Percentiles rank a stretch among this genome's conserved stretches.
phyloP scores from a whole-genome alignment of 1,140 invertebrate genomes.

The Popillia japonica region DNA sequence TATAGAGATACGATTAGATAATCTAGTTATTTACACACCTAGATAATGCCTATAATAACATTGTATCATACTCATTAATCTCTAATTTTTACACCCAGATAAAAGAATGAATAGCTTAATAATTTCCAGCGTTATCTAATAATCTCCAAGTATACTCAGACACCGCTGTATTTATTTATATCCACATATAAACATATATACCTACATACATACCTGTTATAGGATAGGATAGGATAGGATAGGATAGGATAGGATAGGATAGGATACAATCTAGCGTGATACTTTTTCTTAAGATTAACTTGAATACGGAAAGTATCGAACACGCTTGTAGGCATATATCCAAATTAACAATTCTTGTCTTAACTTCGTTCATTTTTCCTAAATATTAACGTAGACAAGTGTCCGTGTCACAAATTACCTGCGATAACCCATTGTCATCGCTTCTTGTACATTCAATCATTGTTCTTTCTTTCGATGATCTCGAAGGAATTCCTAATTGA shows the following conservation, averaged over 20 bases:
- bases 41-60: conserved; percentile 2
- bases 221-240: too few relatives aligned
- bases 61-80: conserved; percentile 20
- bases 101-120: conserved; percentile 16
- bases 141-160: background rate
- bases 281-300: too few relatives aligned
- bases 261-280: too few relatives aligned
- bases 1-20: conserved; percentile 9
- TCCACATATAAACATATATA: too few relatives aligned
- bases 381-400: background rate
- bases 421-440: conserved; percentile 10
- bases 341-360: conserved; percentile 13
- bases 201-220: too few relatives aligned
- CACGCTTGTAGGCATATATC: background rate
- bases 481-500: conserved; percentile 24
- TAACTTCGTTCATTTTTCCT: background rate
- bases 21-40: background rate
- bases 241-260: too few relatives aligned
- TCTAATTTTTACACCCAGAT: conserved; percentile 32
- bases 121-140: background rate
- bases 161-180: background rate
- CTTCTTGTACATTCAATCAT: conserved; percentile 23
- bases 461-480: conserved; percentile 1
- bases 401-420: conserved; percentile 12
- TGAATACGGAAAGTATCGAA: too few relatives aligned